Evolutionary conservation across 2,888 invertebrate genomes (phyloP), one percentile per base, ranked within the genome.

Genomic region (Ichneumon xanthorius): DNA sequence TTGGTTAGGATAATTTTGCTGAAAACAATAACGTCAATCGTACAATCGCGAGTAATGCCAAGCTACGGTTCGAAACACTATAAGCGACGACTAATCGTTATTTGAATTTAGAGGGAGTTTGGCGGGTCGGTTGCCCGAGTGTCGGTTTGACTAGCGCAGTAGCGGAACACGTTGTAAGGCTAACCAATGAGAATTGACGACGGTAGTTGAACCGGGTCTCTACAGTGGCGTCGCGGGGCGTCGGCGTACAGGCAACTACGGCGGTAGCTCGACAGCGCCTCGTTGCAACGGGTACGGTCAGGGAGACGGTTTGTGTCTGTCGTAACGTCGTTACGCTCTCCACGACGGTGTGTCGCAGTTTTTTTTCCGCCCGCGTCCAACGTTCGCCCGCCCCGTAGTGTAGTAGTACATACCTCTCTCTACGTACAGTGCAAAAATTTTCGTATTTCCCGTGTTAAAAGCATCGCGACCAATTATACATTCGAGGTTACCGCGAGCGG

Each of bases 341-440:
- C 53, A 65, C 63, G 53, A 67, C 67, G 90, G 90, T 88, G 90
- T 91, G 89, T 89, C 90, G 89, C 89, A 90, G 91, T 91, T 92
- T 91, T 89, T 71, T 68, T 73, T 68, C 45, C 63, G 26, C 45
- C 65, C 65, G 73, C 50, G 68, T 75, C 50, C 30, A 53, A 77
- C 30, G 9, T 33, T 65, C 33, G 14, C 65, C 40, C 77, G 40
- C 22, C 67, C 77, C 67, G 67, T 67, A 77, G 77, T 77, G 77
- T 67, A 67, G 33, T 65, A 75, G 26, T 30, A 30, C 30, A 30
- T 2, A 58, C 26, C 88, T 88, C 88, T 90, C 90, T 90, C 88
- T 91, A 91, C 88, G 91, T 90, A 91, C 88, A 90, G 91, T 91
- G 91, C 90, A 90, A 90, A 91, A 90, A 90, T 91, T 90, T 87